Base-by-base conservation (phyloP, 2,113 vertebrate genomes). In the Apodemus speciosus region DNA sequence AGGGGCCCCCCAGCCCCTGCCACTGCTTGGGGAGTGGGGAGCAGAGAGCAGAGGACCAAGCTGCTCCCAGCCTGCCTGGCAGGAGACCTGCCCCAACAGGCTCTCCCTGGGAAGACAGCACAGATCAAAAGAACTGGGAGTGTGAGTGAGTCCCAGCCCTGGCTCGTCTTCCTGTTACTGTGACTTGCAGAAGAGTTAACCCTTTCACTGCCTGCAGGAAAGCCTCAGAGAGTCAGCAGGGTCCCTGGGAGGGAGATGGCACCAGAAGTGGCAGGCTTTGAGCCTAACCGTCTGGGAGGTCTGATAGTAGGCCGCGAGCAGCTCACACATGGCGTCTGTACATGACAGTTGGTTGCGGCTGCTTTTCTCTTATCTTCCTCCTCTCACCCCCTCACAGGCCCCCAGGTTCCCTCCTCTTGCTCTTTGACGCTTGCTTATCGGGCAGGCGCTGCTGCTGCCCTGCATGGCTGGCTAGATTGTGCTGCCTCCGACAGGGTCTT, bases 51-150 rank as follows among this genome's bases (percentile, higher is more conserved):
- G 95, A 95, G 75, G 91, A 18, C 7, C 91, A 53, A 80, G 92
- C 86, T 32, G 35, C 91, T 93, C 90, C 92, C 76, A 90, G 85
- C 93, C 89, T 87, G 95, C 95, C 95, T 16, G 53, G 97, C 97
- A 90, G 93, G 97, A 88, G 98, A 95, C 97, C 95, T 98, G 98
- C 97, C 96, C 93, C 25, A 56, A 97, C 94, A 92, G 92, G 97
- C 94, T 86, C 94, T 95, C 73, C 56, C 68, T 0, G 71, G 95
- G 96, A 96, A 79, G 40, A 81, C 69, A 69, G 30, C 69, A 10
- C 95, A 98, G 98, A 98, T 98, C 98, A 98, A 97, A 97, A 97
- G 97, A 77, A 3, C 94, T 84, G 58, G 21, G 96, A 25, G 46
- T 69, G 9, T 92, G 97, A 98, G 97, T 97, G 95, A 95, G 96